A percentile compares a stretch with the other conserved stretches of the same genome.
These are phyloP conservation scores for Eupristina koningsbergeri DNA, from an alignment of 1,140 invertebrate genomes.

Conservation along the genomic window DNA sequence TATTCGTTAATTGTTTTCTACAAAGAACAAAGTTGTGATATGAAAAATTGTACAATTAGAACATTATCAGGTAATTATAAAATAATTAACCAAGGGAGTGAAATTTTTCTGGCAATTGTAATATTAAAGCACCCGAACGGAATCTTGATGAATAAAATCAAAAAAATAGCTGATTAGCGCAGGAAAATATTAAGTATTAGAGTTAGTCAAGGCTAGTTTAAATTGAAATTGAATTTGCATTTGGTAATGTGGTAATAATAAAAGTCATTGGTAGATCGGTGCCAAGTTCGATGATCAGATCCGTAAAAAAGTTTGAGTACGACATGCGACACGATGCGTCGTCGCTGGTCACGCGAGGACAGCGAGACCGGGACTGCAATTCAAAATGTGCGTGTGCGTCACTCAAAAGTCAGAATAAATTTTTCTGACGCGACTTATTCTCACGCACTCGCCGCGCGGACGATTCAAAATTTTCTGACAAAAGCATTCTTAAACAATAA, in stretches of 20 bases:
- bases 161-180: too few species aligned
- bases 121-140: too few species aligned
- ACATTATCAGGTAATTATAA: too few species aligned
- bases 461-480: constrained; percentile 24
- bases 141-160: too few species aligned
- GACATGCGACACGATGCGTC: constrained; percentile 48
- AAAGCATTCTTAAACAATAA: constrained; percentile 14
- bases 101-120: too few species aligned
- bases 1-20: too few species aligned
- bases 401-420: constrained; percentile 65
- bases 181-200: too few species aligned
- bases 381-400: constrained; percentile 66
- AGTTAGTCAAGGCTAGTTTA: too few species aligned
- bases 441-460: constrained; percentile 51
- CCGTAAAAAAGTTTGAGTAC: constrained; percentile 8
- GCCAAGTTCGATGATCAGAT: not conserved
- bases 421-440: constrained; percentile 61
- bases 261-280: constrained; percentile 11
- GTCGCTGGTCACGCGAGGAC: constrained; percentile 63
- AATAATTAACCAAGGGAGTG: too few species aligned
- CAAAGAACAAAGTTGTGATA: too few species aligned
- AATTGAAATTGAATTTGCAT: too few species aligned
- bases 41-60: too few species aligned
- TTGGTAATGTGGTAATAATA: constrained; percentile 2
- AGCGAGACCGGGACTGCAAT: constrained; percentile 51